phyloP scores from a whole-genome alignment of 1,140 invertebrate genomes.

The Drosophila tristis region DNA sequence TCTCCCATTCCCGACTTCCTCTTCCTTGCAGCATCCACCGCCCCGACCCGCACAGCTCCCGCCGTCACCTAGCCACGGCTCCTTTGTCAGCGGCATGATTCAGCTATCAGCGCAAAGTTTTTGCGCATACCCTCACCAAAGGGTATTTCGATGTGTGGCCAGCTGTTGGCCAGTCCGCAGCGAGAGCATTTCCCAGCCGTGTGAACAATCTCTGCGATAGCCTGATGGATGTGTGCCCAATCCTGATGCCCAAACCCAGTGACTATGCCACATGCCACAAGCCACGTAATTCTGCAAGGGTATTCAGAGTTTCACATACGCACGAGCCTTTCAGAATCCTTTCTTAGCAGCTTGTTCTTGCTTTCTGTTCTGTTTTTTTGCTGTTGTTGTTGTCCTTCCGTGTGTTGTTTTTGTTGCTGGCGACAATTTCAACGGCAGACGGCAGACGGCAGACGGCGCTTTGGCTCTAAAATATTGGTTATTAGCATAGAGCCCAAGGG shows the following conservation, averaged over 20 bases:
- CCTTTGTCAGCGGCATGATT: constrained; percentile 50
- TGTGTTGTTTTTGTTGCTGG: constrained; percentile 45
- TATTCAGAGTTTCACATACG: too few species aligned
- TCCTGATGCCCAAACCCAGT: too few species aligned
- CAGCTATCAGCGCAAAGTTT: constrained; percentile 42
- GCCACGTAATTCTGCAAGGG: too few species aligned
- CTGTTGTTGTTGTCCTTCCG: constrained; percentile 11
- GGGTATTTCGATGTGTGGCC: too few species aligned
- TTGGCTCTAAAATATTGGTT: constrained; percentile 77
- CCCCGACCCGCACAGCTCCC: neutral
- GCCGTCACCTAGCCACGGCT: neutral
- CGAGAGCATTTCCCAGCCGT: too few species aligned
- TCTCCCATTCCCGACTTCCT: constrained; percentile 21
- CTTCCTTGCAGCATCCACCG: neutral
- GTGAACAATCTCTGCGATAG: too few species aligned
- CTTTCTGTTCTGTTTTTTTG: constrained; percentile 6
- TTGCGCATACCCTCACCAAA: too few species aligned
- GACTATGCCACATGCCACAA: too few species aligned
- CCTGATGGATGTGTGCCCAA: too few species aligned
- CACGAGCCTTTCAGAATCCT: neutral
- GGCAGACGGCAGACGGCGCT: constrained; percentile 55
- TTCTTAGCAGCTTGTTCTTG: neutral
- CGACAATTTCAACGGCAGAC: constrained; percentile 67
- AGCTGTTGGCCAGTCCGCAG: too few species aligned
- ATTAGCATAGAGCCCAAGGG: constrained; percentile 61